Base-by-base conservation (phyloP, 2,113 vertebrate genomes). In the Amazona guildingii region DNA sequence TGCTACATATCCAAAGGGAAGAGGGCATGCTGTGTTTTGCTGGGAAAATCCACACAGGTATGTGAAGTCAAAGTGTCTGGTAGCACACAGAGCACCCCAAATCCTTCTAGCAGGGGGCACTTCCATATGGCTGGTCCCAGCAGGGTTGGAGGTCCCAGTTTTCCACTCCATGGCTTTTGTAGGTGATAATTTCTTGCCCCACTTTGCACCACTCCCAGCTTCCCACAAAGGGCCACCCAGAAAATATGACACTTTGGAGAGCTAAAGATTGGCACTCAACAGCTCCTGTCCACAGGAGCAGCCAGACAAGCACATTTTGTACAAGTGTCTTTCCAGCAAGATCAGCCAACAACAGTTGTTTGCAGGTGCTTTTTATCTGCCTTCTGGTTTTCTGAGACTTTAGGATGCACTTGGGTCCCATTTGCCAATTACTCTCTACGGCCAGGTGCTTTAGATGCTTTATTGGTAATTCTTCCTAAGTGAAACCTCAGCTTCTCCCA, bases 321-420 rank as follows among this genome's bases (percentile, higher is more conserved):
- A 39, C 35, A 52, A 78, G 43, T 7, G 2, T 31, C 74, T 76
- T 85, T 57, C 55, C 94, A 86, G 44, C 21, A 44, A 89, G 20
- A 44, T 46, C 37, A 57, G 91, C 89, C 78, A 95, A 25, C 68
- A 41, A 4, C 55, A 70, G 55, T 35, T 88, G 62, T 61, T 94
- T 86, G 72, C 88, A 97, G 82, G 83, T 91, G 90, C 19, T 96
- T 96, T 92, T 86, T 72, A 68, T 94, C 86, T 93, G 46, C 25
- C 43, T 90, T 35, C 83, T 92, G 68, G 15, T 95, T 94, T 92
- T 82, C 81, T 39, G 66, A 83, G 57, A 25, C 77, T 94, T 94
- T 33, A 84, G 74, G 76, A 28, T 74, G 72, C 88, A n/a, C 73
- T 75, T 86, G 68, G 73, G 68, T 90, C 76, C 73, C 29, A 52